Conservation (phyloP, 2,888 invertebrate genomes). For the Theretra japonica region DNA sequence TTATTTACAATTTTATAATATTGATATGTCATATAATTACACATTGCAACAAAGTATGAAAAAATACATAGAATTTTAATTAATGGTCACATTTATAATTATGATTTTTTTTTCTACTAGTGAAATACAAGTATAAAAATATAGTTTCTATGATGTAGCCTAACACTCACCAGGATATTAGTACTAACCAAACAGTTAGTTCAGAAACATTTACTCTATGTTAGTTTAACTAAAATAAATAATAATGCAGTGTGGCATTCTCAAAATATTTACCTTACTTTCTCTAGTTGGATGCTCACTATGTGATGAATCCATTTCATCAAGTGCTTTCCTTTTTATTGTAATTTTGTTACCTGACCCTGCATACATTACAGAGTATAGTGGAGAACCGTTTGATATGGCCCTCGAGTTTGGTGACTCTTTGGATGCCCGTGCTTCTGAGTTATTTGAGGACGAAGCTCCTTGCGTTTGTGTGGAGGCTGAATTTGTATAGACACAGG, state of each 20-base stretch:
- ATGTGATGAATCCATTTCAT: constrained; percentile 79
- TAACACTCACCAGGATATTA: not conserved
- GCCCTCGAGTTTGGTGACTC: constrained; percentile 73
- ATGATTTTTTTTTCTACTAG: no score
- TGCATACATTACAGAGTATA: constrained; percentile 92
- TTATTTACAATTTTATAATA: no score
- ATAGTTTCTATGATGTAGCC: not conserved
- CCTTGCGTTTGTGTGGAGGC: constrained; percentile 77
- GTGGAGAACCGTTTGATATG: constrained; percentile 73
- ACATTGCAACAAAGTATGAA: no score
- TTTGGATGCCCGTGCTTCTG: constrained; percentile 66
- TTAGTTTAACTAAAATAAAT: not conserved
- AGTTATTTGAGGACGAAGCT: constrained; percentile 65
- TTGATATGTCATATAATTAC: no score
- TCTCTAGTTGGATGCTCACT: constrained; percentile 69
- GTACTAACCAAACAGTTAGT: not conserved
- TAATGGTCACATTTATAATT: no score
- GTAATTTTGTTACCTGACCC: constrained; percentile 93
- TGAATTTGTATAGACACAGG: constrained; percentile 89
- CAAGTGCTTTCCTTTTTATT: constrained; percentile 90
- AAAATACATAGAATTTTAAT: no score
- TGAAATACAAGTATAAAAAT: not conserved
- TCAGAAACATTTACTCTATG: not conserved
- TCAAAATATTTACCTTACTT: constrained; percentile 57
- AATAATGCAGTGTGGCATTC: constrained; percentile 21